A percentile compares a stretch with the other conserved stretches of the same genome.
These are phyloP conservation scores for Scomber colias DNA, from an alignment of 2,113 vertebrate genomes.

Conservation along the genomic window DNA sequence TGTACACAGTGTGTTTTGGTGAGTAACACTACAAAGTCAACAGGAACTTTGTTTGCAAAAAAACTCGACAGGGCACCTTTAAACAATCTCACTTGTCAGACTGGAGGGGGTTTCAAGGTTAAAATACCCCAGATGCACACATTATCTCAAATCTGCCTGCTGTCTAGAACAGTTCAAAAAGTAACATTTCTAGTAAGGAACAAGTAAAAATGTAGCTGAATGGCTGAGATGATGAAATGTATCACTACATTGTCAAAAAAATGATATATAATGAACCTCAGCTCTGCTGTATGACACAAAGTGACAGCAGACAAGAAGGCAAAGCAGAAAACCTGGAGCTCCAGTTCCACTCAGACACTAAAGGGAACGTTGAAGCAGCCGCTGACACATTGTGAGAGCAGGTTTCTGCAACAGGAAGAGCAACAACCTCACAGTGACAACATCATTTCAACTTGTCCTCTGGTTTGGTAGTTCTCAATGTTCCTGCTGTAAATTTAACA, in stretches of 20 bases:
- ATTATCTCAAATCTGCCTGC: background rate
- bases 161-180: background rate
- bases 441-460: background rate
- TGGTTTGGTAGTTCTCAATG: background rate
- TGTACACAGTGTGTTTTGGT: too few species aligned
- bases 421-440: background rate
- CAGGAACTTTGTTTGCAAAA: too few species aligned
- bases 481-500: too few species aligned
- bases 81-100: background rate
- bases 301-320: background rate
- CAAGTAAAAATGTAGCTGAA: too few species aligned
- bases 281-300: background rate
- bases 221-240: background rate
- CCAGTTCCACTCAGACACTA: background rate
- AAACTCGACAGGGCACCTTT: too few species aligned
- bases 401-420: too few species aligned
- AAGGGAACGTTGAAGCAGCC: background rate
- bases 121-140: background rate
- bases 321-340: background rate
- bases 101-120: background rate
- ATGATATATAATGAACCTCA: too few species aligned
- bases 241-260: background rate
- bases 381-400: background rate
- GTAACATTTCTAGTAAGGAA: background rate
- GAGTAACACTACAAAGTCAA: too few species aligned